Evolutionary conservation across 2,113 vertebrate genomes (phyloP).

Genomic region (Piprites chloris): DNA sequence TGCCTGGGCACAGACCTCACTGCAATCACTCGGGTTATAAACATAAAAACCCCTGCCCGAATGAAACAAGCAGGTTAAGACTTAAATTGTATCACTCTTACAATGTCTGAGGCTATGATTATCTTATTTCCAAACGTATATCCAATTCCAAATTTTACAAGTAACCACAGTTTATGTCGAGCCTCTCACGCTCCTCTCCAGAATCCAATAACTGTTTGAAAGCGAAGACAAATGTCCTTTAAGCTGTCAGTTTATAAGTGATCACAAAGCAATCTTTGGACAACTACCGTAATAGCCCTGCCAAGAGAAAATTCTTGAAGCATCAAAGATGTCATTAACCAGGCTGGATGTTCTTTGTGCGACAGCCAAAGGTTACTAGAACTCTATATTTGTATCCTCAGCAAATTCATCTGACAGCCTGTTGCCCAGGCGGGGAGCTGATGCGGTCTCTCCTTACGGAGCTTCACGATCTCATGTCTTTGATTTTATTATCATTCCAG

Average conservation of each 20-base stretch:
- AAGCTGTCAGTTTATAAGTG: neutral
- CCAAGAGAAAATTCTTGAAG: slow-evolving; percentile 35
- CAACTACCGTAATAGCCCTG: neutral
- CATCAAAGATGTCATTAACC: neutral
- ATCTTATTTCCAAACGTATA: neutral
- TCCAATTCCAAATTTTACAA: neutral
- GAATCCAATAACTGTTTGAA: neutral
- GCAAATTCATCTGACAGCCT: neutral
- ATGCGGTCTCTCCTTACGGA: neutral
- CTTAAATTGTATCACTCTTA: neutral
- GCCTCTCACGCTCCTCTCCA: neutral
- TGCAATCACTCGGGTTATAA: neutral
- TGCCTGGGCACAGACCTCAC: neutral
- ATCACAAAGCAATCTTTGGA: neutral
- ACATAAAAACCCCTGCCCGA: neutral
- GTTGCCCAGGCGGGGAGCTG: neutral
- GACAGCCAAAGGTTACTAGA: slow-evolving; percentile 8
- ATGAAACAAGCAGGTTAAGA: neutral
- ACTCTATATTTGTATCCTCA: slow-evolving; percentile 13
- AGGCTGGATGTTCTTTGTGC: neutral
- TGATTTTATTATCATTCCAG: neutral
- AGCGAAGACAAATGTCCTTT: neutral
- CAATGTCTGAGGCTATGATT: neutral
- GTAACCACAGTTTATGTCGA: neutral
- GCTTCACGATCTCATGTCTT: neutral